Conservation (phyloP, 2,888 invertebrate species). For the Xanthia icteritia region DNA sequence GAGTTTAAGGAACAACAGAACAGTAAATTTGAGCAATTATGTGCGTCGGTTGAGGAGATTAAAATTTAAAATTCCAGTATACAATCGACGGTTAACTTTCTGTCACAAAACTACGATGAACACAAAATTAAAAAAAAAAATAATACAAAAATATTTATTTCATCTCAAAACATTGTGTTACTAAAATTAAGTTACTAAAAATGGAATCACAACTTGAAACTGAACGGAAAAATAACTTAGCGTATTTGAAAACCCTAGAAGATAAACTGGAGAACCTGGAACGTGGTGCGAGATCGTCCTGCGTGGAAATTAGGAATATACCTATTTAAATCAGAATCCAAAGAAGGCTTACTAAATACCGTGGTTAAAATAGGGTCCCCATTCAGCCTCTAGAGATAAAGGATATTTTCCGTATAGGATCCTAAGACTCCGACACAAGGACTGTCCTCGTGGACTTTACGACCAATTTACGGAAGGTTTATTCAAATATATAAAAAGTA, state of each 20-base stretch:
- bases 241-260: not conserved
- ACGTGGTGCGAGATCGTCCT: not conserved
- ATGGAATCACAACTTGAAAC: not conserved
- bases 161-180: too few species aligned
- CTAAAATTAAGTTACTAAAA: not conserved
- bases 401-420: constrained; percentile 3
- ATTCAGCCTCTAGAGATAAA: not conserved
- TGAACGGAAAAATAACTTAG: not conserved
- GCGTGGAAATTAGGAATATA: not conserved
- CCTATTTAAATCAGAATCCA: not conserved
- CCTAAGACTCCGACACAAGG: not conserved
- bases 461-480: not conserved
- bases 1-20: constrained; percentile 2
- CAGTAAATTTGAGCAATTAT: constrained; percentile 2
- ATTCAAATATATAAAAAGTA: not conserved
- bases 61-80: constrained; percentile 5
- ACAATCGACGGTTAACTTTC: not conserved
- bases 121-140: too few species aligned
- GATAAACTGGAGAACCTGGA: not conserved
- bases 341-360: not conserved
- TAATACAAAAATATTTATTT: too few species aligned
- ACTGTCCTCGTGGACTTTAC: not conserved
- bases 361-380: not conserved
- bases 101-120: constrained; percentile 9
- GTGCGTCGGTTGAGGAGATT: not conserved